Evolutionary conservation across 2,113 vertebrate genomes (phyloP), one percentile per base, ranked within the genome.

Genomic region (Cheirogaleus medius): DNA sequence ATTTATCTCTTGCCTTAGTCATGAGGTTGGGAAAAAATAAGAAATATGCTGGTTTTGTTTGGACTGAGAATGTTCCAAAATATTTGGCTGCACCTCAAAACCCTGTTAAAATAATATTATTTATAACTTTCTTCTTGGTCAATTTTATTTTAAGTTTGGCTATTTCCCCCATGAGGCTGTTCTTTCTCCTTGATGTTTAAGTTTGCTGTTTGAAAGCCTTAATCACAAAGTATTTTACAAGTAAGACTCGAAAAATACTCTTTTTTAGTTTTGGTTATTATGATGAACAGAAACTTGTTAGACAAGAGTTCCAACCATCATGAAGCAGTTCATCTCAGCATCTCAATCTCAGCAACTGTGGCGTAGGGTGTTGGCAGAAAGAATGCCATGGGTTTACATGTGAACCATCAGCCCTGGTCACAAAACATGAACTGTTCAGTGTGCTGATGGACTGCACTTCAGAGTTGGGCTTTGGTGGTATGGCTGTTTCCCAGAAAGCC

Each of bases 11-110:
- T 93, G 39, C 95, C 97, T 98, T 96, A 96, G 96, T 97, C 97
- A 97, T 85, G 95, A 98, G 97, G 44, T 91, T 97, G 96, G 97
- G 97, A 97, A 96, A 95, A 97, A 96, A 98, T 32, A 90, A 98
- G 91, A 98, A 98, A 96, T 96, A 98, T 42, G 18, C 95, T 97
- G 96, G 95, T 96, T 98, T 98, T 98, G 91, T 98, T 98, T 98
- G 97, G 97, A 98, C 73, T 18, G 42, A 98, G 97, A 92, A 87
- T 97, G 98, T 98, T 98, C 98, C 97, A 98, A 98, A 97, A 97
- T 85, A 97, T 94, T 96, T 98, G 98, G 98, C 98, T 97, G 87
- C 17, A 96, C 96, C 98, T 98, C 98, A 94, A 98, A 97, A 96
- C 92, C 77, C 90, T 98, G 94, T 49, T 93, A 0, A 3, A 97